phyloP scores from a whole-genome alignment of 2,797 vertebrate genomes.

The Selene dorsalis region DNA sequence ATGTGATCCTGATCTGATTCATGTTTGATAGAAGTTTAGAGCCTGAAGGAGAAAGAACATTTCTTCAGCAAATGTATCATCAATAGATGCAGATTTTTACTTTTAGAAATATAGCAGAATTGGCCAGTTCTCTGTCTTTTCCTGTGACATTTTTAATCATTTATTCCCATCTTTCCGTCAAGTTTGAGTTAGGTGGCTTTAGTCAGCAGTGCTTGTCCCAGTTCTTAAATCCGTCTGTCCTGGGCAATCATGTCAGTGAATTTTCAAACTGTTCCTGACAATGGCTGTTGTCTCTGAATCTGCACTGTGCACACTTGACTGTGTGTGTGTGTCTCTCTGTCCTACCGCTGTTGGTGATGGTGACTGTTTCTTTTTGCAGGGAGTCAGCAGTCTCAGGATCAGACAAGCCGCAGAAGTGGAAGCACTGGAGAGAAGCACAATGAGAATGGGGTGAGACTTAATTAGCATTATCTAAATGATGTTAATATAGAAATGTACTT shows the following conservation, averaged over 20 bases:
- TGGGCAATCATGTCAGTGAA: slow-evolving; percentile 53
- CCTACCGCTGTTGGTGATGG: slow-evolving; percentile 24
- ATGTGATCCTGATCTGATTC: background rate
- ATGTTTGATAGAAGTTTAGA: background rate
- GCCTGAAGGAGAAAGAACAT: background rate
- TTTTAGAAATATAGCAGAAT: slow-evolving; percentile 12
- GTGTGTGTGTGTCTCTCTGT: background rate
- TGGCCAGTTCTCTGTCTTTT: background rate
- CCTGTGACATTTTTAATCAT: slow-evolving; percentile 27
- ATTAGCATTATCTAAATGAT: slow-evolving; percentile 17
- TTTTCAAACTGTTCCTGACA: slow-evolving; percentile 55
- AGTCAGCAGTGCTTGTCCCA: slow-evolving; percentile 50
- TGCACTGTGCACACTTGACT: background rate
- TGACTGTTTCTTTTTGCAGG: slow-evolving; percentile 73
- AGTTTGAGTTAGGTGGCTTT: slow-evolving; percentile 31
- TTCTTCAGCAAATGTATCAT: background rate
- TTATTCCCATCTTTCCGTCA: slow-evolving; percentile 18
- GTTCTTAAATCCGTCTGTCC: slow-evolving; percentile 57
- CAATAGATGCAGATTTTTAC: background rate
- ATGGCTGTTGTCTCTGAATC: slow-evolving; percentile 40
- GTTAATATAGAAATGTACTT: slow-evolving; percentile 1
- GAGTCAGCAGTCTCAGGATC: slow-evolving; percentile 87
- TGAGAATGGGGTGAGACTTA: slow-evolving; percentile 84
- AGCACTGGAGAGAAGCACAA: slow-evolving; percentile 83
- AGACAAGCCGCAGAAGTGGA: slow-evolving; percentile 79